phyloP scores from a whole-genome alignment of 2,797 vertebrate species.

The Spinibarbus caldwelli region DNA sequence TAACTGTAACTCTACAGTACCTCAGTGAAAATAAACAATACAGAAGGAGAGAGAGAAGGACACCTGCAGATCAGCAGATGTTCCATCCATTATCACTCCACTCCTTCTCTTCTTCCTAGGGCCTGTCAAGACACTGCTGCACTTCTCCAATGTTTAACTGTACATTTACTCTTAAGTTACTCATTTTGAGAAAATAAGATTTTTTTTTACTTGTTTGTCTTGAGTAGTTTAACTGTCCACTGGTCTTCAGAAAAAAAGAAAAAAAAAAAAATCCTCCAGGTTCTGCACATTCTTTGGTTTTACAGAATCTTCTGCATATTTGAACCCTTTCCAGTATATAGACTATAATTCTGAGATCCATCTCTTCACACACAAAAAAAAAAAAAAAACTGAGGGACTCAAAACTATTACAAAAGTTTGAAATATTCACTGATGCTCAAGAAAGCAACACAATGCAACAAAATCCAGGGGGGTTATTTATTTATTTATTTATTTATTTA shows the following conservation, averaged over 20 bases:
- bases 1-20: not conserved
- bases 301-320: not conserved
- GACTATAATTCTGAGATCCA: not conserved
- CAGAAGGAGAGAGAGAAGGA: constrained; percentile 68
- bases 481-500: too few species aligned
- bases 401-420: too few species aligned
- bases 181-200: not conserved
- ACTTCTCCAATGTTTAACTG: not conserved
- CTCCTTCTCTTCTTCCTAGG: not conserved
- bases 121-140: not conserved
- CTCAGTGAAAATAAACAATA: constrained; percentile 62
- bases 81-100: constrained; percentile 77
- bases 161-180: not conserved
- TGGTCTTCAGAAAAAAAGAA: too few species aligned
- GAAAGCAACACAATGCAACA: too few species aligned
- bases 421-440: too few species aligned
- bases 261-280: not conserved
- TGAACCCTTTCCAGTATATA: not conserved
- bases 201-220: not conserved
- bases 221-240: not conserved
- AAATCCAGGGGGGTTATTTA: too few species aligned
- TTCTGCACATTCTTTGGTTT: not conserved
- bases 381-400: too few species aligned
- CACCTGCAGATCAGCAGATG: constrained; percentile 81
- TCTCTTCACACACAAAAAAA: not conserved